phyloP scores from a whole-genome alignment of 2,888 invertebrate genomes.

The Macaria liturata region DNA sequence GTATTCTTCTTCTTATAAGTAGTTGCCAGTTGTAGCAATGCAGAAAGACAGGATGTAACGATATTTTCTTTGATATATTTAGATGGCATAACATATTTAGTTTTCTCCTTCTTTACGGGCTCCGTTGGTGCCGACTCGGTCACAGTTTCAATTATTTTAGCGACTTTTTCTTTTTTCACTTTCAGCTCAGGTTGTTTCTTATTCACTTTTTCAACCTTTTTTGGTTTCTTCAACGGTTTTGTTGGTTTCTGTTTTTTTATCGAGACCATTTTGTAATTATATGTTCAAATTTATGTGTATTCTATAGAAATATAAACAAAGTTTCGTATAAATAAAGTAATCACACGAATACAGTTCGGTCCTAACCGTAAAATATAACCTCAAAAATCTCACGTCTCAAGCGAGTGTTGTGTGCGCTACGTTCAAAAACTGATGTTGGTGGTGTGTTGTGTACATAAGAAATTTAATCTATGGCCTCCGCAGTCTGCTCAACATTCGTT shows the following conservation, averaged over 20 bases:
- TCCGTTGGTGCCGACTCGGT: slow-evolving; percentile 16
- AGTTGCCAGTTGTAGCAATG: slow-evolving; percentile 55
- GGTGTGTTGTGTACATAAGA: too few species aligned
- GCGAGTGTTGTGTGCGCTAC: too few species aligned
- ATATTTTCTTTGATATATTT: slow-evolving; percentile 56
- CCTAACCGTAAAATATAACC: too few species aligned
- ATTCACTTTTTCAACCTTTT: slow-evolving; percentile 17
- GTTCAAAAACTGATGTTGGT: too few species aligned
- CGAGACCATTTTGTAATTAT: slow-evolving; percentile 27
- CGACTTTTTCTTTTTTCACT: slow-evolving; percentile 7
- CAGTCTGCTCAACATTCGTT: too few species aligned
- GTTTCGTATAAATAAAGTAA: too few species aligned
- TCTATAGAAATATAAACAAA: too few species aligned
- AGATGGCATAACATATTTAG: slow-evolving; percentile 63
- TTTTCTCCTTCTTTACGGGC: slow-evolving; percentile 42
- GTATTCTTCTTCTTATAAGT: slow-evolving; percentile 62
- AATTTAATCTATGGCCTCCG: too few species aligned
- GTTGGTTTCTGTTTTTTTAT: slow-evolving; percentile 23
- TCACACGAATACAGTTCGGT: too few species aligned
- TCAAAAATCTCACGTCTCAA: too few species aligned
- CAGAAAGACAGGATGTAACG: slow-evolving; percentile 56
- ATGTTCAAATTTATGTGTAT: too few species aligned
- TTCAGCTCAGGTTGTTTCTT: slow-evolving; percentile 13
- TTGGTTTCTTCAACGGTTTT: slow-evolving; percentile 19
- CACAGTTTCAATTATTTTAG: slow-evolving; percentile 10